phyloP scores from a whole-genome alignment of 1,140 invertebrate species.

The Panagrolaimus sp. region DNA sequence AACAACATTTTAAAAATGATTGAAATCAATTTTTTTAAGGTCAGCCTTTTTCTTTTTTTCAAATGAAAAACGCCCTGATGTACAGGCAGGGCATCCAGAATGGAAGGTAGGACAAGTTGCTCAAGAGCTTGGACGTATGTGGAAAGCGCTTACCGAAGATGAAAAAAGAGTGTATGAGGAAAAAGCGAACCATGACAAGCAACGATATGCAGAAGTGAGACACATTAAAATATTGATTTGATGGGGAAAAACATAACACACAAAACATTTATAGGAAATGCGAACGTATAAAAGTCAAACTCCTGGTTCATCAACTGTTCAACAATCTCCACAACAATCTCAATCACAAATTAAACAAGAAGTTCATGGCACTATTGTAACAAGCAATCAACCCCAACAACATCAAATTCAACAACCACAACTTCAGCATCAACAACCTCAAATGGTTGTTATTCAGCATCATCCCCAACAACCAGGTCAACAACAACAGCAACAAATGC shows the following conservation, averaged over 20 bases:
- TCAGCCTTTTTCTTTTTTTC: constrained; percentile 99
- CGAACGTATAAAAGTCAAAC: neutral
- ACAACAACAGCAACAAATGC: constrained; percentile 10
- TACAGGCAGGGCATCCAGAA: constrained; percentile 83
- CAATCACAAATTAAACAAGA: neutral
- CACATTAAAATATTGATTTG: constrained; percentile 12
- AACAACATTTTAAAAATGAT: neutral
- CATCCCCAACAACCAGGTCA: neutral
- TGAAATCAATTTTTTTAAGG: constrained; percentile 18
- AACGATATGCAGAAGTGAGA: constrained; percentile 49
- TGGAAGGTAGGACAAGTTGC: constrained; percentile 92
- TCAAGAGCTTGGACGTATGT: constrained; percentile 88
- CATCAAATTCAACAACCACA: constrained; percentile 7
- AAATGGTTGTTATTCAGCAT: constrained; percentile 7
- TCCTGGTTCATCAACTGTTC: neutral
- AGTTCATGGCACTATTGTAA: too few relatives aligned
- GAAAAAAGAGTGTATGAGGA: constrained; percentile 31
- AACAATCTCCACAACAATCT: neutral
- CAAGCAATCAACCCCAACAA: neutral
- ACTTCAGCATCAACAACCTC: neutral
- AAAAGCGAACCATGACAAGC: constrained; percentile 45
- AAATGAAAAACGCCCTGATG: constrained; percentile 87
- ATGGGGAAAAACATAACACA: too few relatives aligned
- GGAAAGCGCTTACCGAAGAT: constrained; percentile 64
- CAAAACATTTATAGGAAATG: constrained; percentile 1